Evolutionary conservation across 2,797 vertebrate species (phyloP).

Genomic region (Gallirallus australis): DNA sequence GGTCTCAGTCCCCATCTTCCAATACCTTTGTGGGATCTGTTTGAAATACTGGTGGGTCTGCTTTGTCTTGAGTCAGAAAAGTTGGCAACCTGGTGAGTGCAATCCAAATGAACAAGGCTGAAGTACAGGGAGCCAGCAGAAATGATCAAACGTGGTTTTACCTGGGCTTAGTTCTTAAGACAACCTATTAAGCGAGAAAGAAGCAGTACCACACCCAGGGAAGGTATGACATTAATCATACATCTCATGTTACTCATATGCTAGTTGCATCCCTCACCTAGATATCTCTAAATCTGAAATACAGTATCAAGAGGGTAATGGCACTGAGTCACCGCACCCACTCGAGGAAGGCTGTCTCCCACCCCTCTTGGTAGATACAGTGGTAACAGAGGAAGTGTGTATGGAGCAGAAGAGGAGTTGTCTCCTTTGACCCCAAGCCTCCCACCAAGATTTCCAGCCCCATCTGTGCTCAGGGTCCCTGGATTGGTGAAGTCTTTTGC

Average conservation of each 20-base stretch:
- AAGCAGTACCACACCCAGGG: background rate
- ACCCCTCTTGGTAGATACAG: background rate
- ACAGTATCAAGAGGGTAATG: background rate
- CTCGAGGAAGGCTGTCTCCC: background rate
- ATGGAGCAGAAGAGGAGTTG: background rate
- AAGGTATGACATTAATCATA: background rate
- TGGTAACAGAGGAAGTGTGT: background rate
- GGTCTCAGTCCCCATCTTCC: background rate
- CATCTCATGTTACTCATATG: background rate
- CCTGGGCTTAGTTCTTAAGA: background rate
- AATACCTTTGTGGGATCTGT: background rate
- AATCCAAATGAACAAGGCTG: background rate
- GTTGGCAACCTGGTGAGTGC: background rate
- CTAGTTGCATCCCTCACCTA: background rate
- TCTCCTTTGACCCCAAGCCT: background rate
- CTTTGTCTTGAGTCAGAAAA: background rate
- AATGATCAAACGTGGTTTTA: background rate
- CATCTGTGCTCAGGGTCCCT: rapidly evolving
- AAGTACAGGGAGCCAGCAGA: background rate
- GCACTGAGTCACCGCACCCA: background rate
- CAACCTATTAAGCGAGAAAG: background rate
- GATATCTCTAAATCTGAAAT: background rate
- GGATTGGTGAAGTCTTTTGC: rapidly evolving
- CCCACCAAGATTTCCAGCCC: background rate
- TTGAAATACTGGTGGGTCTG: background rate